These are phyloP conservation scores for Copidosoma aretas DNA, from an alignment of 2,888 invertebrate species.

Conservation along the genomic window DNA sequence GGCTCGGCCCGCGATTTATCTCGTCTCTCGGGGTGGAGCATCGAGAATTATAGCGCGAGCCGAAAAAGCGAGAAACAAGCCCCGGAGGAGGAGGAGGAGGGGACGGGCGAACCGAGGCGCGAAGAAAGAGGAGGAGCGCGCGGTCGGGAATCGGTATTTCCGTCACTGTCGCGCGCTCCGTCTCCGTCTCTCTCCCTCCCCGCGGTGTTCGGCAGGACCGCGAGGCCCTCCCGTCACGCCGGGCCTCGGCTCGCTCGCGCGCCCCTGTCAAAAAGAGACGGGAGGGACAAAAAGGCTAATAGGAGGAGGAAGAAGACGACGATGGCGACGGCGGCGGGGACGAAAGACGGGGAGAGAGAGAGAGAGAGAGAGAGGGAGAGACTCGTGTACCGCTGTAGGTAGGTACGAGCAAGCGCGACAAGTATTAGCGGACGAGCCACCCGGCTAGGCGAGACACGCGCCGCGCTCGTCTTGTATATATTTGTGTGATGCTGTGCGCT, in stretches of 20 bases:
- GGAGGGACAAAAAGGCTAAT: constrained; percentile 5
- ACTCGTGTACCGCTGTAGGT: too few species aligned
- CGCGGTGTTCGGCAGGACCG: background rate
- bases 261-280: background rate
- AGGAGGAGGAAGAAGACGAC: constrained; percentile 1
- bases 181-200: constrained; percentile 4
- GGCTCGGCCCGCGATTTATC: constrained; percentile 24
- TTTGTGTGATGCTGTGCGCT: constrained; percentile 34
- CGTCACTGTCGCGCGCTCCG: constrained; percentile 33
- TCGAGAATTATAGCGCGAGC: constrained; percentile 28
- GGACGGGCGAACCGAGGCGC: constrained; percentile 19
- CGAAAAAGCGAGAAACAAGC: background rate
- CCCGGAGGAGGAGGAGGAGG: background rate
- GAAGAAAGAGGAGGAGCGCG: constrained; percentile 32
- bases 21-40: constrained; percentile 19
- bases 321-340: constrained; percentile 38
- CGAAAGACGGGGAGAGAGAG: constrained; percentile 39
- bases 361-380: constrained; percentile 34
- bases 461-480: too few species aligned
- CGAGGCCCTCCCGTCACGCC: background rate
- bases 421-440: too few species aligned
- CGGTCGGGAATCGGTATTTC: constrained; percentile 38
- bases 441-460: too few species aligned
- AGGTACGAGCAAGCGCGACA: too few species aligned
- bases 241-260: background rate